Base-by-base conservation (phyloP, 2,113 vertebrate species). In the Sylvilagus bachmani region DNA sequence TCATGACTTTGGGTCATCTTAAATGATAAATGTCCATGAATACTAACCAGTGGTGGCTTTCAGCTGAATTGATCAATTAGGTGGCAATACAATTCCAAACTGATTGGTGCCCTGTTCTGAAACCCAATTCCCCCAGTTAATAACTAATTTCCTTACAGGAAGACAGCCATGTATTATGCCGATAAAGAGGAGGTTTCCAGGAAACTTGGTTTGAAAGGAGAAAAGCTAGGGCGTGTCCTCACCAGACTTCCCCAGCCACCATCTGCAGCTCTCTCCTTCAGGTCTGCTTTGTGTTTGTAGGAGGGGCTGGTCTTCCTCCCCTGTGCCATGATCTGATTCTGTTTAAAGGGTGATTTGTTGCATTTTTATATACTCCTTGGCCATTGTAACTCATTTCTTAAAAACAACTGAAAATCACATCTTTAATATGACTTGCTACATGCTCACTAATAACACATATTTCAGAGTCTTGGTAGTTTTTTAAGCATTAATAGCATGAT, bases 111-210 rank as follows among this genome's bases (percentile, higher is more conserved):
- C 49, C 38, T 92, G 19, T 64, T 86, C 38, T 64, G 71, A 84
- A 95, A 92, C 13, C 19, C 58, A n/a, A 62, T 85, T 78, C 73
- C 90, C 19, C 62, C 27, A 38, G 44, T 33, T 89, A 44, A 73
- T 71, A 90, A 69, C 33, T 44, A 73, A 80, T 86, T 83, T 89
- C 38, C 36, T 95, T 25, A 64, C 31, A 79, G 44, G 38, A 90
- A 89, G 58, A 73, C 14, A 25, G 49, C 67, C 78, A 27, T 33
- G 27, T 49, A 2, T 53, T 69, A 88, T 58, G 4, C 69, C 10
- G 16, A 0, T 49, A 55, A 77, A 38, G 44, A 2, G 14, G 49
- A 55, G 5, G 29, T 80, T 91, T 74, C 21, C 51, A 86, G 38
- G 36, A 77, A 71, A 2, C 17, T 58, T 79, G 29, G 9, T 78